Conservation (phyloP, 2,797 vertebrate genomes). For the Acanthis flammea region DNA sequence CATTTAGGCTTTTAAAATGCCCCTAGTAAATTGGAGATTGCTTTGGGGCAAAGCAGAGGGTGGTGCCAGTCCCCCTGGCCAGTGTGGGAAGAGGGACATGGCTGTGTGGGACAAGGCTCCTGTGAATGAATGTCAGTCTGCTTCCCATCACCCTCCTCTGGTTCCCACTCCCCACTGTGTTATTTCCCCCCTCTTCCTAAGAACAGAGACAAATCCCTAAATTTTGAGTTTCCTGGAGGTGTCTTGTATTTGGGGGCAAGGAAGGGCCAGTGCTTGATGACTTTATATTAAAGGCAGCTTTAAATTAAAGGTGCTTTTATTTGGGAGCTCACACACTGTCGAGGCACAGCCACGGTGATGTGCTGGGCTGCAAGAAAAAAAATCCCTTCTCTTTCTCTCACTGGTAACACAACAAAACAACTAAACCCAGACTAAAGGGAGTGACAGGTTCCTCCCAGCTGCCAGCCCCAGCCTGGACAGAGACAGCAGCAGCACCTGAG, state of each 20-base stretch:
- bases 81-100: accelerated
- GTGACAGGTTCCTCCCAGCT: neutral
- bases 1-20: neutral
- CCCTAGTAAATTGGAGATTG: neutral
- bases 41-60: neutral
- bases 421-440: neutral
- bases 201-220: neutral
- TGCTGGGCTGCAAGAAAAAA: neutral
- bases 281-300: neutral
- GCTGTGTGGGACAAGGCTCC: neutral
- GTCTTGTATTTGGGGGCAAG: accelerated
- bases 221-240: neutral
- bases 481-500: neutral
- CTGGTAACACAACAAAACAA: neutral
- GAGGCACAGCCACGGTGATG: accelerated
- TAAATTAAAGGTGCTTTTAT: neutral
- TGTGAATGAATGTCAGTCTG: accelerated
- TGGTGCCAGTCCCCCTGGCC: neutral
- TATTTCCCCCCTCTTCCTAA: neutral
- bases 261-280: neutral
- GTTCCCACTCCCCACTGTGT: neutral
- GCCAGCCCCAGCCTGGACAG: neutral
- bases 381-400: neutral
- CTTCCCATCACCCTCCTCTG: neutral
- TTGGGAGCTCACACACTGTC: neutral